phyloP scores from a whole-genome alignment of 2,888 invertebrate genomes.

The Panzeria rudis region DNA sequence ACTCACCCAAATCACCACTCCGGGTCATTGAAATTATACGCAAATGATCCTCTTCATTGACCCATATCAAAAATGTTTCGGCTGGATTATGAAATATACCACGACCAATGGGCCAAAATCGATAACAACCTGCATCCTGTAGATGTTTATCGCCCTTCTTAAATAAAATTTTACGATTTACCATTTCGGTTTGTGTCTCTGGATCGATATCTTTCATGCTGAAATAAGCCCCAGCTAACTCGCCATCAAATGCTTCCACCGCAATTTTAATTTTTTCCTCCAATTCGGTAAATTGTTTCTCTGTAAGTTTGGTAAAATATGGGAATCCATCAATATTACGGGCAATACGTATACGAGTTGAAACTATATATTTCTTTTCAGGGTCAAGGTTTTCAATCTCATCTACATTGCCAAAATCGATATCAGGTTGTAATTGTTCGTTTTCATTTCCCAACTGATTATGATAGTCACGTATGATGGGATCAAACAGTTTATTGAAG shows the following conservation, averaged over 20 bases:
- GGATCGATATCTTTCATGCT: conserved; percentile 86
- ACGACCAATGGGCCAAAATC: conserved; percentile 88
- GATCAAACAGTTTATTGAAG: conserved; percentile 87
- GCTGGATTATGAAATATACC: conserved; percentile 85
- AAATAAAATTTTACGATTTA: conserved; percentile 87
- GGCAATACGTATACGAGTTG: conserved; percentile 87
- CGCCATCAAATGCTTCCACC: conserved; percentile 84
- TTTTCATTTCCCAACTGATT: conserved; percentile 78
- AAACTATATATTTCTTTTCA: conserved; percentile 86
- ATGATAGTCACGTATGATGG: conserved; percentile 88
- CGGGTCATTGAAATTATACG: conserved; percentile 89
- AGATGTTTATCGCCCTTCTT: conserved; percentile 86
- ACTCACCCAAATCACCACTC: conserved; percentile 85
- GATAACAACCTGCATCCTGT: conserved; percentile 86
- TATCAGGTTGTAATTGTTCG: conserved; percentile 86
- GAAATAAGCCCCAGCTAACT: conserved; percentile 86
- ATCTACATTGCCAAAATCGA: conserved; percentile 87
- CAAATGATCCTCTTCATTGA: conserved; percentile 89
- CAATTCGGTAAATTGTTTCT: conserved; percentile 86
- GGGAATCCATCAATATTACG: conserved; percentile 86
- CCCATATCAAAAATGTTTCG: conserved; percentile 88
- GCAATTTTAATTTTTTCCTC: conserved; percentile 84
- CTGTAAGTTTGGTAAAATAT: conserved; percentile 87
- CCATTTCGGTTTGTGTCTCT: conserved; percentile 86
- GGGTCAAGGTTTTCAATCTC: conserved; percentile 87